Conservation (phyloP, 53 echinoderm and acorn worm species). For the Echinometra lucunter region DNA sequence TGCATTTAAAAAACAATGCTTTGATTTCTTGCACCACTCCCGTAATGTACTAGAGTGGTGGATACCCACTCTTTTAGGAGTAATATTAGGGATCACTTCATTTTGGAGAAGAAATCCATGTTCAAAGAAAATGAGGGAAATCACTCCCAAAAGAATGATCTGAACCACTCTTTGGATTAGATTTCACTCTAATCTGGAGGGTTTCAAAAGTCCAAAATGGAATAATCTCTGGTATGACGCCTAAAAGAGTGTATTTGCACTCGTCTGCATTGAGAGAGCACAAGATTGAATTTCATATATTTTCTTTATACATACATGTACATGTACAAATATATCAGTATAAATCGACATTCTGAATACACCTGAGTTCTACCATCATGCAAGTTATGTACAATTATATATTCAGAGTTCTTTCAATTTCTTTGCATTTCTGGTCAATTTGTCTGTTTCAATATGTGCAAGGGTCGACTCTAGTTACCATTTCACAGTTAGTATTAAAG, state of each 20-base stretch:
- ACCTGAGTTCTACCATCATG: constrained; percentile 58
- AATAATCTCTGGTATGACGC: too few species aligned
- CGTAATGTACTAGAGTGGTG: too few species aligned
- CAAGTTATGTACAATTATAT: constrained; percentile 27
- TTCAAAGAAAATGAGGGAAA: too few species aligned
- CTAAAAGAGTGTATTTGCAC: too few species aligned
- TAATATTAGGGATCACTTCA: too few species aligned
- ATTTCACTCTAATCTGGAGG: too few species aligned
- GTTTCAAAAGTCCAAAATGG: too few species aligned
- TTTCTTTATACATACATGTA: constrained; percentile 18
- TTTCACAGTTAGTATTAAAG: neutral
- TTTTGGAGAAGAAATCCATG: too few species aligned
- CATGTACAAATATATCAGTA: constrained; percentile 45
- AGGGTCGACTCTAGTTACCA: neutral
- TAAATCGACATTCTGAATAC: constrained; percentile 29
- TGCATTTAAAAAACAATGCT: neutral
- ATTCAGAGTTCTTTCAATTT: neutral
- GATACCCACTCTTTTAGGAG: too few species aligned
- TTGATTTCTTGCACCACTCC: constrained; percentile 1
- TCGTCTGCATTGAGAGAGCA: too few species aligned
- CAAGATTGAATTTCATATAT: constrained; percentile 21
- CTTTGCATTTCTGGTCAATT: neutral
- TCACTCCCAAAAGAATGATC: too few species aligned
- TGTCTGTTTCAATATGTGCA: neutral
- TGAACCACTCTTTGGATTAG: too few species aligned